Evolutionary conservation across 2,113 vertebrate species (phyloP), one percentile per base, ranked within the genome.

Genomic region (Buteo buteo): DNA sequence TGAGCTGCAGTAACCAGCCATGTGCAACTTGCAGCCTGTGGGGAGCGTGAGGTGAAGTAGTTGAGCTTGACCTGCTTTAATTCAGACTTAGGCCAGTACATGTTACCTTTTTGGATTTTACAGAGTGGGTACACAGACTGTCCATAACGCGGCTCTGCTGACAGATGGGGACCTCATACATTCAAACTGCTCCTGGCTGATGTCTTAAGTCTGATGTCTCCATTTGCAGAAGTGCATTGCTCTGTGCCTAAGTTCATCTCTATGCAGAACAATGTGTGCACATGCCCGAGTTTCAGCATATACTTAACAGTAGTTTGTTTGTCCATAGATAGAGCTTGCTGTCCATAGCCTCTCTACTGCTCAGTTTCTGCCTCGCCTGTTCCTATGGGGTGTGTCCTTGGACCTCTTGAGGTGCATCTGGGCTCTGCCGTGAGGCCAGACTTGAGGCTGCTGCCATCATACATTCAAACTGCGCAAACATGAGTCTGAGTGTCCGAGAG

Each of bases 111-210:
- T 31, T 44, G 24, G 21, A 10, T 79, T 71, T 93, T 70, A n/a
- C 5, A 9, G 55, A 32, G 20, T 17, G 22, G 3, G 5, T 76
- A 45, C 15, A 13, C 22, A n/a, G 76, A 14, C 12, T 62, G 45
- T 31, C 40, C 3, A 0, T 20, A 6, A 7, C 5, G 2, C 8
- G 49, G 67, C 55, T 73, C 10, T 83, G 67, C 61, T 83, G 58
- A 11, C 17, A 18, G 32, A 8, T 1, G 24, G 11, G 10, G 13
- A 11, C 21, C 24, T 82, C 9, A 0, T 1, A 5, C 1, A 0
- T 10, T 72, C 14, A 28, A 3, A 3, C 18, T 64, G 66, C 49
- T 79, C 13, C 34, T 74, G 78, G 29, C 25, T 84, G 50, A 4
- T 58, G 32, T 29, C 69, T 58, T 29, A n/a, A n/a, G 50, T 26